These are phyloP conservation scores for Coelinius sp. DNA, from an alignment of 2,888 invertebrate species.

Conservation along the genomic window DNA sequence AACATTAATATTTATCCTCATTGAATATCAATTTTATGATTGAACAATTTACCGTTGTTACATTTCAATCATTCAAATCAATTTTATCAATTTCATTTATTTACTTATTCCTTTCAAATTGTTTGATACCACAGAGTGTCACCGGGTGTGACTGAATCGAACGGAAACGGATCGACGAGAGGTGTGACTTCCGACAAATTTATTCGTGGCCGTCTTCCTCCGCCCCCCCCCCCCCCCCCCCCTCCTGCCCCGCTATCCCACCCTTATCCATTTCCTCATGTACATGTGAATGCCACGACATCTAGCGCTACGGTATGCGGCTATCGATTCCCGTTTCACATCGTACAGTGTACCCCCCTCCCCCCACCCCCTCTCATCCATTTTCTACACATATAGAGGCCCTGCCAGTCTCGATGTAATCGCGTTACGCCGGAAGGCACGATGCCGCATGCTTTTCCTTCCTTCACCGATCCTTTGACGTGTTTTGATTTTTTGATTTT, in stretches of 20 bases:
- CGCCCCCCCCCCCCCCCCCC: slow-evolving; percentile 39
- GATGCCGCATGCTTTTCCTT: slow-evolving; percentile 51
- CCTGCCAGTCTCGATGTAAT: slow-evolving; percentile 56
- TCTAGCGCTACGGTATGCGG: slow-evolving; percentile 28
- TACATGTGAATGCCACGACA: slow-evolving; percentile 16
- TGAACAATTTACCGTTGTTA: neutral
- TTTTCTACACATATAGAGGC: slow-evolving; percentile 8
- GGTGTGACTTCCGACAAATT: slow-evolving; percentile 64
- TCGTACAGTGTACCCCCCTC: slow-evolving; percentile 19
- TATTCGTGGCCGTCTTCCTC: slow-evolving; percentile 54
- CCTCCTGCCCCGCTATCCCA: slow-evolving; percentile 21
- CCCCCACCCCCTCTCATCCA: neutral
- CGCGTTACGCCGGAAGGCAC: slow-evolving; percentile 60
- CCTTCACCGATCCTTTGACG: slow-evolving; percentile 42
- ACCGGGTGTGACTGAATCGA: slow-evolving; percentile 46
- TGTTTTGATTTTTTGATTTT: slow-evolving; percentile 53
- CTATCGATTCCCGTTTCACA: slow-evolving; percentile 59
- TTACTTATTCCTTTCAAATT: slow-evolving; percentile 11
- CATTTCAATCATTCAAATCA: neutral
- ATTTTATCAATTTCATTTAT: neutral
- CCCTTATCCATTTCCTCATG: slow-evolving; percentile 37
- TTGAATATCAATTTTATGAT: neutral
- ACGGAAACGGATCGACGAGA: slow-evolving; percentile 50
- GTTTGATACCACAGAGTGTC: slow-evolving; percentile 13
- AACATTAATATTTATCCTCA: neutral